Percentiles rank a stretch among this genome's conserved stretches.
Evolutionary conservation across 2,888 invertebrate species (phyloP).

Genomic region (Caenorhabditis drosophilae): DNA sequence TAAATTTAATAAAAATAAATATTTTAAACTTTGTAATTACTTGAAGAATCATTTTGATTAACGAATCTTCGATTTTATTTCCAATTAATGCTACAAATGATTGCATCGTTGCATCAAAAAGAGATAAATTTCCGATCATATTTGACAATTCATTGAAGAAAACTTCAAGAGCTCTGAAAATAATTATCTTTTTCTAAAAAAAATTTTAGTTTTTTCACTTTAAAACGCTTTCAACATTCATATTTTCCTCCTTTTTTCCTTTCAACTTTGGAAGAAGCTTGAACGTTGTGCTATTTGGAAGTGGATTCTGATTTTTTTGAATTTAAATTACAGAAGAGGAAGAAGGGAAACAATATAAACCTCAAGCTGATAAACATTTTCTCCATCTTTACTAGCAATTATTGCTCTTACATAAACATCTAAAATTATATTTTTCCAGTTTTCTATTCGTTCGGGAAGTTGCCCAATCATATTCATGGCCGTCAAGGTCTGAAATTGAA

Average conservation of each 20-base stretch:
- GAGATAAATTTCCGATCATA: slow-evolving; percentile 23
- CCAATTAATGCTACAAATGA: slow-evolving; percentile 22
- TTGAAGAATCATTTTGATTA: slow-evolving; percentile 25
- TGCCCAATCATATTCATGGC: slow-evolving; percentile 48
- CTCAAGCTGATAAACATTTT: slow-evolving; percentile 8
- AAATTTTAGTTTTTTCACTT: slow-evolving; percentile 4
- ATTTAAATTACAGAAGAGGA: too few relatives aligned
- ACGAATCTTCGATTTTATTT: slow-evolving; percentile 5
- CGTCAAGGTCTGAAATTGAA: slow-evolving; percentile 27
- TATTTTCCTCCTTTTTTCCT: slow-evolving; percentile 17
- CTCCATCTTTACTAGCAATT: slow-evolving; percentile 26
- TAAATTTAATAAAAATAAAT: neutral
- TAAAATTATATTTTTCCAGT: slow-evolving; percentile 34
- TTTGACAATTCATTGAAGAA: slow-evolving; percentile 34
- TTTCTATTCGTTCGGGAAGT: slow-evolving; percentile 28
- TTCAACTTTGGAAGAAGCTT: slow-evolving; percentile 18
- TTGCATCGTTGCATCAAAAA: slow-evolving; percentile 26
- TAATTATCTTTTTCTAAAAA: neutral
- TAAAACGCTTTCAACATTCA: slow-evolving; percentile 33
- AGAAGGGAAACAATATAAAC: too few relatives aligned
- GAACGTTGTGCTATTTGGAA: slow-evolving; percentile 9
- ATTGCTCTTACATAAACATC: slow-evolving; percentile 44
- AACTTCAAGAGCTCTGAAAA: slow-evolving; percentile 17
- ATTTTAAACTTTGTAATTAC: slow-evolving; percentile 3
- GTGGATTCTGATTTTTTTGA: too few relatives aligned